Evolutionary conservation across 2,888 invertebrate genomes (phyloP), one percentile per base, ranked within the genome.

Genomic region (Antheraea yamamai): DNA sequence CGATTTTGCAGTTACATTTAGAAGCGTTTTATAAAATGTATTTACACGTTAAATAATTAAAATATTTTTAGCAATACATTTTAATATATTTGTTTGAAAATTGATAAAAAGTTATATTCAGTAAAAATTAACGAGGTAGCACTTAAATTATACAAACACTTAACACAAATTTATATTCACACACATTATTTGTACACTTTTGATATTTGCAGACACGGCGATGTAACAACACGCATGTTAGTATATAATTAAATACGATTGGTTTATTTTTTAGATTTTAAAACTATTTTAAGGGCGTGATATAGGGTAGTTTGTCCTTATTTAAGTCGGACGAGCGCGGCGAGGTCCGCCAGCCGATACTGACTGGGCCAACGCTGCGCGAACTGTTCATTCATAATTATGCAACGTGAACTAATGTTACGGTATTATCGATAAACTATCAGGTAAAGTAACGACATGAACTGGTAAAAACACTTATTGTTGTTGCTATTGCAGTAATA

Each of bases 381-480:
- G 82, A 85, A 83, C 85, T 79, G 82, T 83, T 83, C 84, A 83
- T 83, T 85, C 84, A 80, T 81, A 82, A 85, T 93, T 91, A 91
- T 90, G 92, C 90, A 93, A 92, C 85, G 80, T 83, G 78, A 82
- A 83, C 80, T 84, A 85, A 88, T 87, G 88, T 84, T 88, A 88
- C 90, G 81, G 83, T 88, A 84, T 86, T 90, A 91, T 88, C 87
- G 88, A 88, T 88, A 85, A 85, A 88, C 80, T 80, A 79, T 76
- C 75, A 74, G 78, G 73, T 74, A 76, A 74, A 79, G 10, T 58
- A 35, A 35, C 76, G 76, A 52, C 55, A 51, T 51, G 26, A 75
- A 75, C 81, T 79, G 78, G 77, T 83, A 81, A 85, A 87, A 85
- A 81, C 78, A 78, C 64, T 79, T 70, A 78, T 83, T 82, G 80